phyloP scores from a whole-genome alignment of 2,113 vertebrate genomes.

The Isichthys henryi region DNA sequence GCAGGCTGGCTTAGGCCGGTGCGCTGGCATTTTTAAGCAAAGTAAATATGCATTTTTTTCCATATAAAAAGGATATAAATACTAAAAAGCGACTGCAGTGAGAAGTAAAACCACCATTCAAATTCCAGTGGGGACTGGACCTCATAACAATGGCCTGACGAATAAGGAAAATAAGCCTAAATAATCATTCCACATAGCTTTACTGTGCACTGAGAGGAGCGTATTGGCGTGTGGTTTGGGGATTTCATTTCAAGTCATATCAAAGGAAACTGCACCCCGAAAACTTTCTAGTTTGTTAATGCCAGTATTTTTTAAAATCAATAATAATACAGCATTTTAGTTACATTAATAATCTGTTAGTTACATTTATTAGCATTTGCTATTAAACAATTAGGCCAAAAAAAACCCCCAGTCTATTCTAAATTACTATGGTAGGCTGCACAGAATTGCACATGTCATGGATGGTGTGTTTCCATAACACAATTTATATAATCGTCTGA shows the following conservation, averaged over 20 bases:
- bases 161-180: neutral
- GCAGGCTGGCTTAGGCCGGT: neutral
- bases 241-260: neutral
- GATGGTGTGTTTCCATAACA: neutral
- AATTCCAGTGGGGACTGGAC: neutral
- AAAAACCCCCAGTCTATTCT: neutral
- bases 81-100: neutral
- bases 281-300: neutral
- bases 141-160: neutral
- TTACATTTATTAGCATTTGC: neutral
- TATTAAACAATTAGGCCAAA: neutral
- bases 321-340: neutral
- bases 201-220: neutral
- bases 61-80: neutral
- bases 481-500: neutral
- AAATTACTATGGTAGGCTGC: neutral
- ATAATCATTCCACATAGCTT: neutral
- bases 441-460: neutral
- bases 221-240: neutral
- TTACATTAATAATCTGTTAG: neutral
- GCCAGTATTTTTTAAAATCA: neutral
- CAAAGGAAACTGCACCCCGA: neutral
- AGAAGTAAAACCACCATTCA: neutral
- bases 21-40: neutral
- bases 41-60: neutral